A percentile compares a stretch with the other conserved stretches of the same genome.
Conservation (phyloP, 2,797 vertebrate species). For the Tangara arthus region DNA sequence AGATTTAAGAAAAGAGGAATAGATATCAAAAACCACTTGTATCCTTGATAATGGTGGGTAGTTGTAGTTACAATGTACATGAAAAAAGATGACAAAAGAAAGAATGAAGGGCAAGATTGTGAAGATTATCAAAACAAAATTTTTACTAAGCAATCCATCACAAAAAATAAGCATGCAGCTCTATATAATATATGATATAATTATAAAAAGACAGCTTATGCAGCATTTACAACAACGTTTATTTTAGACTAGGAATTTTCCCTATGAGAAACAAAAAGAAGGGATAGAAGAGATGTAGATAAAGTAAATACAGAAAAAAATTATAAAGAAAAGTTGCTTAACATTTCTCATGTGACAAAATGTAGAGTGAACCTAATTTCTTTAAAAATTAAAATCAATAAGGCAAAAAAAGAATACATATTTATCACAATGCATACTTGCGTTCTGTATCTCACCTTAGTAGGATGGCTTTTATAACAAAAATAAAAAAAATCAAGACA, state of each 20-base stretch:
- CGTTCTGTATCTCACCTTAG: neutral
- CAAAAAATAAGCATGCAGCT: neutral
- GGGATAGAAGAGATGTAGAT: neutral
- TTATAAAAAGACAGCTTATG: neutral
- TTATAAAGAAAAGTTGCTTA: neutral
- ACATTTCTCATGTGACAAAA: neutral
- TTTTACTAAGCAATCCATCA: neutral
- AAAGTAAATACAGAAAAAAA: neutral
- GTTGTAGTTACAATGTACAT: neutral
- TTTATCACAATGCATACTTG: neutral
- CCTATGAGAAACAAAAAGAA: neutral
- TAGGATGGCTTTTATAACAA: neutral
- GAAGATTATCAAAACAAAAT: neutral
- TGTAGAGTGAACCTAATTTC: neutral
- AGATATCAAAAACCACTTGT: fast-evolving
- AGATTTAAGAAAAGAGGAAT: neutral
- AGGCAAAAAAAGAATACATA: fast-evolving
- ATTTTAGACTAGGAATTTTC: neutral
- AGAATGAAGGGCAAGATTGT: neutral
- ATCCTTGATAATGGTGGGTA: neutral
- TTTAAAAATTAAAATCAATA: neutral
- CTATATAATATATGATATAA: neutral
- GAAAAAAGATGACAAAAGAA: neutral
- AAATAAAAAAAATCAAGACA: neutral
- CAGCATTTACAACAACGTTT: neutral